Base-by-base conservation (phyloP, 2,888 invertebrate species). In the Sussaba pulchella region DNA sequence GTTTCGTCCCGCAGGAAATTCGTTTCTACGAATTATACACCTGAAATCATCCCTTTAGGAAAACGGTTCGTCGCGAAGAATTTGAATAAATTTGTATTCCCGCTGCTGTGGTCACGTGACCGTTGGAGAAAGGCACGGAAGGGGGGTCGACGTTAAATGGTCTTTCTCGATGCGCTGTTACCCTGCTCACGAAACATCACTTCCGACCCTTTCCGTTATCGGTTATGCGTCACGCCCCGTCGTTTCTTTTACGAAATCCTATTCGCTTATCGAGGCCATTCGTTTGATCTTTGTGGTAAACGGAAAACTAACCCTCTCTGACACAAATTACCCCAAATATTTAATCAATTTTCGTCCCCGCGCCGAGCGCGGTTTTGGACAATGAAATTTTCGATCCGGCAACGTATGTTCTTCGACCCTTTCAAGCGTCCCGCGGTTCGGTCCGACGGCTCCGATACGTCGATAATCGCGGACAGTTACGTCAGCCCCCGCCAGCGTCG, bases 171-270 rank as follows among this genome's bases (percentile, higher is more conserved):
- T 47, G 31, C 31, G n/a, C 26, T 72, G 76, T 73, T 81, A 41
- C 45, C 80, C 80, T 63, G 76, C n/a, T 81, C 14, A 0, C n/a
- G 72, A 81, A 81, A 81, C 80, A 81, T 81, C 80, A 81, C 76
- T 81, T 81, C 76, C 80, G 80, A 81, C 80, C 80, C 80, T 81
- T 81, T 81, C 80, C 80, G 80, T 81, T 81, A 81, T 81, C 80
- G 80, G 80, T 81, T 81, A 72, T 72, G 80, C 76, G 72, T 81
- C 76, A 67, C 72, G 80, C 76, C 80, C 80, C 76, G 80, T 72
- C 67, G 71, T 71, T 57, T 66, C 57, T 71, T 66, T 24, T 26
- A 54, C 71, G 70, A 57, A 71, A 63, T 75, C 75, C 61, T 45
- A 72, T 80, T 80, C 76, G 76, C 70, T 72, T 76, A 80, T 80